These are phyloP conservation scores for Emmelina monodactyla DNA, from an alignment of 2,888 invertebrate species.

Conservation along the genomic window DNA sequence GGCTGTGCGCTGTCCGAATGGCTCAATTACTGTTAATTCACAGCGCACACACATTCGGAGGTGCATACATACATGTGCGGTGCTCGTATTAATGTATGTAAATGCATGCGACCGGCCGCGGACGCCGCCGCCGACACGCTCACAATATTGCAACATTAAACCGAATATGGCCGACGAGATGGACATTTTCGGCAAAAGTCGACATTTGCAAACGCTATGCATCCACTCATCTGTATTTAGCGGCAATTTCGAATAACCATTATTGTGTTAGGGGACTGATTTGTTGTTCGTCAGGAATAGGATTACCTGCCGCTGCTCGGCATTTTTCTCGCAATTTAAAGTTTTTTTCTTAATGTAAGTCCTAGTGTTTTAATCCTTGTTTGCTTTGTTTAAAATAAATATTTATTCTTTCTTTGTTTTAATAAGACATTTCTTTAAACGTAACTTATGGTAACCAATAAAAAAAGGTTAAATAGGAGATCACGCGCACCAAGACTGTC, in stretches of 20 bases:
- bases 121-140: constrained; percentile 47
- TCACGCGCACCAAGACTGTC: too few species aligned
- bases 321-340: too few species aligned
- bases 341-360: too few species aligned
- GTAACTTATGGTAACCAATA: too few species aligned
- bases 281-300: constrained; percentile 9
- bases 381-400: too few species aligned
- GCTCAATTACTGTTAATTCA: constrained; percentile 66
- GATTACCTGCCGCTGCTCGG: background rate
- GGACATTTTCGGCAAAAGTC: constrained; percentile 57
- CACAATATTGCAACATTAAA: constrained; percentile 64
- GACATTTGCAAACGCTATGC: constrained; percentile 49
- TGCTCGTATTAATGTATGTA: constrained; percentile 62
- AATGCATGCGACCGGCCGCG: constrained; percentile 61
- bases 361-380: too few species aligned
- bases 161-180: constrained; percentile 59
- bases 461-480: too few species aligned
- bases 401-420: too few species aligned
- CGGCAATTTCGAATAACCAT: constrained; percentile 22
- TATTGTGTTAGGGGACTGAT: background rate
- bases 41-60: constrained; percentile 58
- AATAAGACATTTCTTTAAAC: too few species aligned
- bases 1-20: constrained; percentile 53
- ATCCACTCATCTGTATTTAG: constrained; percentile 37
- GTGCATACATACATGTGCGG: constrained; percentile 53